A percentile compares a stretch with the other conserved stretches of the same genome.
Conservation (phyloP, 2,797 vertebrate genomes). For the Sebastes melanostomus region DNA sequence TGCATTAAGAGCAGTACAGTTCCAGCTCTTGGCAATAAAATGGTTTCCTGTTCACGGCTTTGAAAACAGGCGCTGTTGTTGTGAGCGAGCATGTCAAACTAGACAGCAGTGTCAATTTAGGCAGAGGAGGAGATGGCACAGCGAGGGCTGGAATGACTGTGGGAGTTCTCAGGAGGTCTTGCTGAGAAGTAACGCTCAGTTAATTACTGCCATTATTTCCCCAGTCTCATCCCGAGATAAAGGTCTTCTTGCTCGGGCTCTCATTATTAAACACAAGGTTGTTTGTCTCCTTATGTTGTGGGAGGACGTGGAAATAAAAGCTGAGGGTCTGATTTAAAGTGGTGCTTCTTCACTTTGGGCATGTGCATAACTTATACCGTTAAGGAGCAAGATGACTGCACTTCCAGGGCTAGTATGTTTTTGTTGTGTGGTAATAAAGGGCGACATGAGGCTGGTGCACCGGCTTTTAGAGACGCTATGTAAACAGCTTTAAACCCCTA, state of each 20-base stretch:
- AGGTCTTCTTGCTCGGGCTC: constrained; percentile 27
- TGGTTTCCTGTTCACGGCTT: not conserved
- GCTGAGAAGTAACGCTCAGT: constrained; percentile 48
- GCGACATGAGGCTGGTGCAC: not conserved
- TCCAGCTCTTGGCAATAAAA: not conserved
- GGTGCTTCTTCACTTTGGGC: constrained; percentile 6
- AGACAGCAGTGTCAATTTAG: constrained; percentile 40
- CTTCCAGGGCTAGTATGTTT: not conserved
- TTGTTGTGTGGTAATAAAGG: constrained; percentile 3
- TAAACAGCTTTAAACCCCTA: not conserved
- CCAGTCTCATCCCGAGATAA: constrained; percentile 47
- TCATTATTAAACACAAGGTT: constrained; percentile 56
- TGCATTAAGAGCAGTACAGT: not conserved
- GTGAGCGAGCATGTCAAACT: constrained; percentile 23
- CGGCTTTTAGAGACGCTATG: not conserved
- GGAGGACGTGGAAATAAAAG: constrained; percentile 48
- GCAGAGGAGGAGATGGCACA: constrained; percentile 20
- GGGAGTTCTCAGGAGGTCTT: constrained; percentile 37
- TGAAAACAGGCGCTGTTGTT: constrained; percentile 11
- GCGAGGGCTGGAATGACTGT: constrained; percentile 8
- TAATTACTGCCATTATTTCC: constrained; percentile 70
- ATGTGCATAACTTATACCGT: constrained; percentile 20
- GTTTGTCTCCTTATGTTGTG: constrained; percentile 48
- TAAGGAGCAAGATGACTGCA: not conserved
- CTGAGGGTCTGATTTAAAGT: constrained; percentile 25